A percentile compares a stretch with the other conserved stretches of the same genome.
Conservation (phyloP, 2,888 invertebrate genomes). For the Pandemis corylana region DNA sequence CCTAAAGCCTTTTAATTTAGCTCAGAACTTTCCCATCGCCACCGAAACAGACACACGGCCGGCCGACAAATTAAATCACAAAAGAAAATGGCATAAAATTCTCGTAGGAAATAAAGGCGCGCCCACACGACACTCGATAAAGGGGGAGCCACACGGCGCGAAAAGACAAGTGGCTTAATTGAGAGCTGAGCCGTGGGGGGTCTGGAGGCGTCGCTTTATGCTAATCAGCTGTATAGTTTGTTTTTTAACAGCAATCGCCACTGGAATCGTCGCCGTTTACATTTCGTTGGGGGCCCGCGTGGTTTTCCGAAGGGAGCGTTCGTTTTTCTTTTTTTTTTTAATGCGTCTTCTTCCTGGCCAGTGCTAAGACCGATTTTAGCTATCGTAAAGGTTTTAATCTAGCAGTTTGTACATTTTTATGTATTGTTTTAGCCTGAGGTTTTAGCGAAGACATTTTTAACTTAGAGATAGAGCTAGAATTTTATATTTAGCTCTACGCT, state of each 20-base stretch:
- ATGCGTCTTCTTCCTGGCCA: not conserved
- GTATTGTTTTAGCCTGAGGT: too few species aligned
- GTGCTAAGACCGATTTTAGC: not conserved
- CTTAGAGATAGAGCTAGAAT: too few species aligned
- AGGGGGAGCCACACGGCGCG: conserved; percentile 72
- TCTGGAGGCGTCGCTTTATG: conserved; percentile 77
- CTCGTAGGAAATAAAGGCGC: conserved; percentile 65
- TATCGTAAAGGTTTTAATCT: not conserved
- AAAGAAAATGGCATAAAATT: conserved; percentile 41
- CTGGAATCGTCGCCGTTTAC: conserved; percentile 62
- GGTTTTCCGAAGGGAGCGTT: conserved; percentile 20
- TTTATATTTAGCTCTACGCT: too few species aligned
- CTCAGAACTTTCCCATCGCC: not conserved
- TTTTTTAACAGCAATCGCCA: conserved; percentile 77
- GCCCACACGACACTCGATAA: conserved; percentile 70
- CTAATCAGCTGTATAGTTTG: conserved; percentile 81
- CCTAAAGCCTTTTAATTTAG: not conserved
- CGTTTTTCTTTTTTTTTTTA: not conserved
- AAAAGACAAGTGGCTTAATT: conserved; percentile 84
- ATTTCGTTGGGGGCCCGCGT: conserved; percentile 64
- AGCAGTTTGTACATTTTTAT: not conserved
- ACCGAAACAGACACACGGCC: conserved; percentile 1
- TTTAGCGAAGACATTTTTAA: too few species aligned
- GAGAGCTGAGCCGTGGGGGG: conserved; percentile 78
- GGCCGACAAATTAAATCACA: conserved; percentile 32